Evolutionary conservation across 2,113 vertebrate genomes (phyloP).

Genomic region (Chionomys nivalis): DNA sequence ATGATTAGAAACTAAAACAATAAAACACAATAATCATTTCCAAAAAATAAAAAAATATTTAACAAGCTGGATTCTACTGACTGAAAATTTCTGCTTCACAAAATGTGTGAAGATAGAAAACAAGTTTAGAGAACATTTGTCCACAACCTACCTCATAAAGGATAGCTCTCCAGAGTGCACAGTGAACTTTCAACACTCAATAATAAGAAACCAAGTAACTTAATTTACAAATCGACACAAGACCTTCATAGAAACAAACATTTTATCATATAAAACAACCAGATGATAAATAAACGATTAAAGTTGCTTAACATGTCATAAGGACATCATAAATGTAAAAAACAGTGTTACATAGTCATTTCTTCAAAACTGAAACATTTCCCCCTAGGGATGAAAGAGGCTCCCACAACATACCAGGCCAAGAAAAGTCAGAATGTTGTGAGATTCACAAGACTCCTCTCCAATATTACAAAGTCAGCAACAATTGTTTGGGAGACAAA

Average conservation of each 20-base stretch:
- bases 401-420: background rate
- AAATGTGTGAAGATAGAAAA: background rate
- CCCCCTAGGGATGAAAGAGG: background rate
- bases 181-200: background rate
- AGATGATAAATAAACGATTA: background rate
- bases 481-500: background rate
- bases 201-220: background rate
- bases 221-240: background rate
- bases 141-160: background rate
- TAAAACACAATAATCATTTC: background rate
- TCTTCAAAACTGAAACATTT: background rate
- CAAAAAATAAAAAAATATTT: background rate
- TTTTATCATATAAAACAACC: background rate
- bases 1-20: slow-evolving; percentile 14
- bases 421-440: background rate
- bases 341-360: background rate
- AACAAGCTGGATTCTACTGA: background rate
- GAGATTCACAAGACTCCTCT: background rate
- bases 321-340: background rate
- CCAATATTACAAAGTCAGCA: background rate
- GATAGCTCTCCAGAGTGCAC: background rate
- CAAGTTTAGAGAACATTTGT: background rate
- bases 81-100: background rate
- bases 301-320: background rate
- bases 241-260: background rate